phyloP scores from a whole-genome alignment of 2,888 invertebrate species.

The Cephus sareptanus region DNA sequence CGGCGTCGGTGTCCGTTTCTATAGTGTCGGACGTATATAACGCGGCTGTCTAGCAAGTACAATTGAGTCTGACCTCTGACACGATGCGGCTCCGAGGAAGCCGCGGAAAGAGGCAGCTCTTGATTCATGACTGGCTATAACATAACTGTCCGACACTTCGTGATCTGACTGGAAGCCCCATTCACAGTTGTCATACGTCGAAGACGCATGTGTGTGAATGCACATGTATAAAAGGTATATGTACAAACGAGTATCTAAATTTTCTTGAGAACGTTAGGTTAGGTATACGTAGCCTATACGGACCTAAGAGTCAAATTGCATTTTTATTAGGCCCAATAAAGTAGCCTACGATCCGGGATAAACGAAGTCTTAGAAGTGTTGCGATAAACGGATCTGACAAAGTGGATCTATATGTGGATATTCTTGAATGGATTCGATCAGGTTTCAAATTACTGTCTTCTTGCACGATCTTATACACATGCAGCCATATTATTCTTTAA shows the following conservation, averaged over 20 bases:
- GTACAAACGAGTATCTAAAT: too few relatives aligned
- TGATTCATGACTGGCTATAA: slow-evolving; percentile 45
- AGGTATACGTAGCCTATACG: too few relatives aligned
- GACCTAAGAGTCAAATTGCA: too few relatives aligned
- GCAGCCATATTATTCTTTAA: too few relatives aligned
- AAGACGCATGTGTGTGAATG: too few relatives aligned
- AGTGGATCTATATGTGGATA: slow-evolving; percentile 33
- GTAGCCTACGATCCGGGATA: slow-evolving; percentile 1
- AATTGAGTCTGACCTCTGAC: slow-evolving; percentile 45
- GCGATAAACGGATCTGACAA: slow-evolving; percentile 48
- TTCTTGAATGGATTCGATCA: slow-evolving; percentile 26
- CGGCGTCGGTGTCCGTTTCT: too few relatives aligned
- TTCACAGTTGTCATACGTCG: too few relatives aligned
- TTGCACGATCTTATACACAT: too few relatives aligned
- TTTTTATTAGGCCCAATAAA: too few relatives aligned
- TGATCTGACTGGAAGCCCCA: slow-evolving; percentile 18
- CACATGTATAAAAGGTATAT: too few relatives aligned
- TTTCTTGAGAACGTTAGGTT: too few relatives aligned
- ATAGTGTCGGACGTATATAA: slow-evolving; percentile 21
- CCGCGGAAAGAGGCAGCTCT: slow-evolving; percentile 35
- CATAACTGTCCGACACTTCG: slow-evolving; percentile 30
- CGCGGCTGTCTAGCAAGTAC: slow-evolving; percentile 34
- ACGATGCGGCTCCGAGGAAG: slow-evolving; percentile 33
- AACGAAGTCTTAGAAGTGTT: slow-evolving; percentile 36
- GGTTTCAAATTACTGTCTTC: too few relatives aligned